A percentile compares a stretch with the other conserved stretches of the same genome.
Evolutionary conservation across 2,797 vertebrate species (phyloP).

Genomic region (Neopelma chrysocephalum): DNA sequence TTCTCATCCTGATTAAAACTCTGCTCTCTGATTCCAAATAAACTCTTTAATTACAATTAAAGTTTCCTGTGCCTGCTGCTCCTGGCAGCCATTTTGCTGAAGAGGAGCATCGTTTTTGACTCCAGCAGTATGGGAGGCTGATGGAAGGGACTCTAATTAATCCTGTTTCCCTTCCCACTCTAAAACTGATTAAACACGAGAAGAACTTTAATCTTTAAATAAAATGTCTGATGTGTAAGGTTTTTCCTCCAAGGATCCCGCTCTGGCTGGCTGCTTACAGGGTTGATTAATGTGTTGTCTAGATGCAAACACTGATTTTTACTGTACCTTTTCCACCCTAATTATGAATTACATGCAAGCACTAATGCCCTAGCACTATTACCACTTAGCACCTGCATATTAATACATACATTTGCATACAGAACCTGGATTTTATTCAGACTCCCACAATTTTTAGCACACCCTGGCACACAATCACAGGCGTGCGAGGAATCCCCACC

Average conservation of each 20-base stretch:
- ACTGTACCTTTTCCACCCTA: neutral
- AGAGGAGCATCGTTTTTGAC: neutral
- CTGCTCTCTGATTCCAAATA: conserved; percentile 49
- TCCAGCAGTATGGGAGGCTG: neutral
- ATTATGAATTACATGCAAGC: neutral
- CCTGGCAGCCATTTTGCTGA: conserved; percentile 37
- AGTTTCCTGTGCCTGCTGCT: conserved; percentile 36
- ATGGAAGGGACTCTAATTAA: conserved; percentile 56
- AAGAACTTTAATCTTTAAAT: conserved; percentile 71
- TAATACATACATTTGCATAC: neutral
- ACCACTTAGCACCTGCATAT: neutral
- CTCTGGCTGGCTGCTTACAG: conserved; percentile 27
- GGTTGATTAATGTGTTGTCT: conserved; percentile 32
- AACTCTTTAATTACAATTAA: conserved; percentile 66
- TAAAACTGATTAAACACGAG: conserved; percentile 56
- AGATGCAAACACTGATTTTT: neutral
- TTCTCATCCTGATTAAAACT: conserved; percentile 62
- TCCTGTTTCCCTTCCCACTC: conserved; percentile 40
- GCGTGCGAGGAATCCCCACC: neutral
- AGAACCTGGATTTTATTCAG: neutral
- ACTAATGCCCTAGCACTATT: neutral
- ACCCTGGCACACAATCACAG: neutral
- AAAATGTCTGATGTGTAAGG: conserved; percentile 38
- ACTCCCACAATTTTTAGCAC: neutral
- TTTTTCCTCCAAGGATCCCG: conserved; percentile 32